Conservation (phyloP, 2,888 invertebrate species). For the Acanthopleura granulata region DNA sequence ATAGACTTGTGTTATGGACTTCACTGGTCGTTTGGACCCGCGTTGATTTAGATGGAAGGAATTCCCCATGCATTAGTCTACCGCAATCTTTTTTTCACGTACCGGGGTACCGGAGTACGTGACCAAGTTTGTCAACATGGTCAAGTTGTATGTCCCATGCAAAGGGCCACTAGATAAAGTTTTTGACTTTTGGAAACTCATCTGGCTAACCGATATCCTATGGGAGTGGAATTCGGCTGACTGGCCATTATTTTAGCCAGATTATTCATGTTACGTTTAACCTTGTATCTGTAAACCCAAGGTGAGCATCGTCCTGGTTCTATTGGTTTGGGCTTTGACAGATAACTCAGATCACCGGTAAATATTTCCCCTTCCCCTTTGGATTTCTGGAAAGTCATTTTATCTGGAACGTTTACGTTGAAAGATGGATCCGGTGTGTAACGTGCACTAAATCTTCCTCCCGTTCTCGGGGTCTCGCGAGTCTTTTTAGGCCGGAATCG, state of each 20-base stretch:
- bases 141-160: too few species aligned
- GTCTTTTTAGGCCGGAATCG: neutral
- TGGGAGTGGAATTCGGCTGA: conserved; percentile 31
- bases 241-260: conserved; percentile 58
- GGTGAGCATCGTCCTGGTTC: conserved; percentile 50
- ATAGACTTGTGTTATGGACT: too few species aligned
- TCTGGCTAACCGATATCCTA: too few species aligned
- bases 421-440: neutral
- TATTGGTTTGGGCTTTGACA: conserved; percentile 23
- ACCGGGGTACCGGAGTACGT: too few species aligned
- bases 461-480: neutral
- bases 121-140: too few species aligned
- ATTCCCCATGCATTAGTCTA: too few species aligned
- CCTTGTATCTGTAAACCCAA: conserved; percentile 61
- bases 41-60: too few species aligned
- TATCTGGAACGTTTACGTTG: neutral
- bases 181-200: too few species aligned
- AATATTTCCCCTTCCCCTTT: neutral
- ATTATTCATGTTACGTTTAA: conserved; percentile 59
- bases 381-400: neutral
- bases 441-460: neutral
- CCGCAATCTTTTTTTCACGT: too few species aligned
- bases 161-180: too few species aligned
- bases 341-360: neutral
- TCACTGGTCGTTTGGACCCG: too few species aligned